These are phyloP conservation scores for Crotalus tigris DNA, from an alignment of 2,113 vertebrate genomes.

Conservation along the genomic window DNA sequence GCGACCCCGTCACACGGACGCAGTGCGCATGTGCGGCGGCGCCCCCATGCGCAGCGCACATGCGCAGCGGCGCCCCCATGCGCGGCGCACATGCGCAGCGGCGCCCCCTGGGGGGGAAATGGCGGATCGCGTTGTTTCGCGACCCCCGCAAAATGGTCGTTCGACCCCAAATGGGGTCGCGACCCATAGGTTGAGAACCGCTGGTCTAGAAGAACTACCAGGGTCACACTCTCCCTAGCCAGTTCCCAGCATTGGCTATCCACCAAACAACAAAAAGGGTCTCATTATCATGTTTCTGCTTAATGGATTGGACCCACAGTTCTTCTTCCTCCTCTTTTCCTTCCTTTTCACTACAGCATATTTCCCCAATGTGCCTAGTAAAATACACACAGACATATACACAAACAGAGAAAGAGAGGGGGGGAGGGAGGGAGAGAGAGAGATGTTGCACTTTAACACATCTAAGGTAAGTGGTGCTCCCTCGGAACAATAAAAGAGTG, in stretches of 20 bases:
- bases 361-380: background rate
- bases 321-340: background rate
- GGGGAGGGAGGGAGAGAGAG: background rate
- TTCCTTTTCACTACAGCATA: background rate
- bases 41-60: too few species aligned
- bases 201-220: background rate
- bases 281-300: background rate
- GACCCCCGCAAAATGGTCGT: too few species aligned
- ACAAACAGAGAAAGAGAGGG: too few species aligned
- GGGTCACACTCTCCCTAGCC: background rate
- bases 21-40: too few species aligned
- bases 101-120: too few species aligned
- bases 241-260: too few species aligned
- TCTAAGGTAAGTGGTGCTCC: slow-evolving; percentile 33
- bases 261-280: background rate
- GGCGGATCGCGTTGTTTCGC: too few species aligned
- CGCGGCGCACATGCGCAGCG: too few species aligned
- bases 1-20: too few species aligned
- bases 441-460: background rate
- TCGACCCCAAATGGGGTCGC: too few species aligned
- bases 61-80: too few species aligned
- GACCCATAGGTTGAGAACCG: too few species aligned
- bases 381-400: background rate
- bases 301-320: background rate
- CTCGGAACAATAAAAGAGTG: slow-evolving; percentile 40